phyloP scores from a whole-genome alignment of 2,888 invertebrate species.

The Tetanocera ferruginea region DNA sequence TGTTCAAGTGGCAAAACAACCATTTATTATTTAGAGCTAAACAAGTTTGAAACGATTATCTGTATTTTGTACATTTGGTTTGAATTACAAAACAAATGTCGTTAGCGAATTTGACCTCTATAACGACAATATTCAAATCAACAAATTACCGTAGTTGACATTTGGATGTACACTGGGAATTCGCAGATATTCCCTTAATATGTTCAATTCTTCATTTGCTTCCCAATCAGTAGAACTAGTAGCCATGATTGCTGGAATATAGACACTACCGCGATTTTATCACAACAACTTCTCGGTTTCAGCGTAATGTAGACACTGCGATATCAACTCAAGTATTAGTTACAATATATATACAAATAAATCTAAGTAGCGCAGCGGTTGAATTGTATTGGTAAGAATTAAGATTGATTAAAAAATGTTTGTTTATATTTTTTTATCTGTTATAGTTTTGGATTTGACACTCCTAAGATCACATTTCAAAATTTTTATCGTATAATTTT shows the following conservation, averaged over 20 bases:
- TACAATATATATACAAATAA: neutral
- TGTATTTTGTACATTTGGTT: neutral
- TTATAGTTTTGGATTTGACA: too few species aligned
- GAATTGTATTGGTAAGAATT: too few species aligned
- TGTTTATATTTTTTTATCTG: too few species aligned
- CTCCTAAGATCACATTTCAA: neutral
- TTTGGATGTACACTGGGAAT: conserved; percentile 91
- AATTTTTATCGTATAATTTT: neutral
- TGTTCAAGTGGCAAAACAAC: neutral
- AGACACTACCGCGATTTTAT: neutral
- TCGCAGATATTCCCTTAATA: conserved; percentile 86
- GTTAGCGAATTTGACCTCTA: neutral
- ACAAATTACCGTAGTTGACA: conserved; percentile 83
- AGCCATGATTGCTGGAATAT: conserved; percentile 39
- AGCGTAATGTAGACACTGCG: neutral
- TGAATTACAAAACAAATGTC: conserved; percentile 49
- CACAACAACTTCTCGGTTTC: neutral
- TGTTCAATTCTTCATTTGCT: conserved; percentile 76
- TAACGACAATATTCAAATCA: neutral
- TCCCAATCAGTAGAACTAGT: conserved; percentile 63
- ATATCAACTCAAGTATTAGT: neutral
- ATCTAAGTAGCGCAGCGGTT: too few species aligned
- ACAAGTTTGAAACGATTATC: neutral
- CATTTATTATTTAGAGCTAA: neutral
- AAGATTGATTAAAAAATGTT: too few species aligned